These are phyloP conservation scores for Pogonognathellus flavescens DNA, from an alignment of 1,140 invertebrate species.

Conservation along the genomic window DNA sequence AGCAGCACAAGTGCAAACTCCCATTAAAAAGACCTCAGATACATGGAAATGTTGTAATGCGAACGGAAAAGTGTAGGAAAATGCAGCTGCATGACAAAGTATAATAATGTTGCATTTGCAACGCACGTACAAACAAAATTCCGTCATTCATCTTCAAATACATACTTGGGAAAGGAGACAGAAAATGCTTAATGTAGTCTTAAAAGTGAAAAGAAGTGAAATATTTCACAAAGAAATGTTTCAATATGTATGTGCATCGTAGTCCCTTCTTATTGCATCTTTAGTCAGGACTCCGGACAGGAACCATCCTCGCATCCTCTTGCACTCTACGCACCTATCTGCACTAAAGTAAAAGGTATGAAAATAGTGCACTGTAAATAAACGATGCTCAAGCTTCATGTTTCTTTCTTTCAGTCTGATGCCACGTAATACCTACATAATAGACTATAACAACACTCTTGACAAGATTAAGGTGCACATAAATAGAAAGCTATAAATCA, in stretches of 20 bases:
- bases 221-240: slow-evolving; percentile 5
- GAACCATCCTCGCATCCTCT: not conserved
- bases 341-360: not conserved
- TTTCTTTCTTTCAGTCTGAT: not conserved
- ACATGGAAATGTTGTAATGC: slow-evolving; percentile 3
- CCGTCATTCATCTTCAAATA: not conserved
- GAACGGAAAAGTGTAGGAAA: not conserved
- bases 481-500: slow-evolving; percentile 62
- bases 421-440: slow-evolving; percentile 47
- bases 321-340: not conserved
- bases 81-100: not conserved
- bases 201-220: slow-evolving; percentile 42
- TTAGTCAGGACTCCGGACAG: not conserved
- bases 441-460: slow-evolving; percentile 46
- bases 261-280: not conserved
- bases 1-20: slow-evolving; percentile 31
- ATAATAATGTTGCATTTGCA: not conserved
- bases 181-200: slow-evolving; percentile 21
- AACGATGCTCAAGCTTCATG: not conserved
- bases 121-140: slow-evolving; percentile 25
- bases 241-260: no score
- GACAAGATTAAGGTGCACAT: slow-evolving; percentile 59
- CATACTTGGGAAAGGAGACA: not conserved
- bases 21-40: slow-evolving; percentile 28
- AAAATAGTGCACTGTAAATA: not conserved